A percentile compares a stretch with the other conserved stretches of the same genome.
phyloP scores from a whole-genome alignment of 2,113 vertebrate species.

The Rana temporaria region DNA sequence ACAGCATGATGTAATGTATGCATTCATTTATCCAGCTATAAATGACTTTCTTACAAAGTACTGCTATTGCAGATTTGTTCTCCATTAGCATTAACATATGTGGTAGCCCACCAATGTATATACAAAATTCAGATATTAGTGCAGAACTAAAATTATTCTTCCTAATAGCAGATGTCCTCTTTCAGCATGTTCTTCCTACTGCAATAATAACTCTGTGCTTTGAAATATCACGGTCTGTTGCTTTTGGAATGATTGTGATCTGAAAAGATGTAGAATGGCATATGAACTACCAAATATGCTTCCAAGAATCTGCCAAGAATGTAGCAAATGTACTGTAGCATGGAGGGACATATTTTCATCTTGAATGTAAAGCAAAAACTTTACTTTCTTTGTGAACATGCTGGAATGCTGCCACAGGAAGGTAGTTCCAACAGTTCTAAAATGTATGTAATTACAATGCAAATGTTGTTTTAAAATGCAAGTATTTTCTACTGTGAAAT shows the following conservation, averaged over 20 bases:
- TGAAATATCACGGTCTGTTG: slow-evolving; percentile 59
- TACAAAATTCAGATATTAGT: slow-evolving; percentile 52
- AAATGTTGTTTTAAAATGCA: too few relatives aligned
- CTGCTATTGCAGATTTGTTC: slow-evolving; percentile 38
- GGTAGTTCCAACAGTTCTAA: too few relatives aligned
- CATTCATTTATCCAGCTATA: slow-evolving; percentile 37
- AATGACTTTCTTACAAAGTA: slow-evolving; percentile 37
- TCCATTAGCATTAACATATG: slow-evolving; percentile 56
- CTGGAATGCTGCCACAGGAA: background rate
- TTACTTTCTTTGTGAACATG: slow-evolving; percentile 35
- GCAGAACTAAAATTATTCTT: slow-evolving; percentile 54
- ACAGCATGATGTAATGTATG: slow-evolving; percentile 36
- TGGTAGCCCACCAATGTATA: slow-evolving; percentile 53
- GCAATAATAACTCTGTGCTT: slow-evolving; percentile 55
- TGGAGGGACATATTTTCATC: slow-evolving; percentile 54
- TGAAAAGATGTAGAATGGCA: slow-evolving; percentile 55
- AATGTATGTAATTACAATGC: too few relatives aligned
- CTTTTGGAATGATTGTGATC: slow-evolving; percentile 58
- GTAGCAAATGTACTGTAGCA: slow-evolving; percentile 53
- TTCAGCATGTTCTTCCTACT: slow-evolving; percentile 58
- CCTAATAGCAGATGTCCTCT: slow-evolving; percentile 57
- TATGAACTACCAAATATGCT: slow-evolving; percentile 58
- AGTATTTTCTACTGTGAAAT: too few relatives aligned
- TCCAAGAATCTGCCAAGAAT: slow-evolving; percentile 57
- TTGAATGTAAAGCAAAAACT: slow-evolving; percentile 48